These are phyloP conservation scores for Auanema sp. DNA, from an alignment of 2,888 invertebrate genomes.

Conservation along the genomic window DNA sequence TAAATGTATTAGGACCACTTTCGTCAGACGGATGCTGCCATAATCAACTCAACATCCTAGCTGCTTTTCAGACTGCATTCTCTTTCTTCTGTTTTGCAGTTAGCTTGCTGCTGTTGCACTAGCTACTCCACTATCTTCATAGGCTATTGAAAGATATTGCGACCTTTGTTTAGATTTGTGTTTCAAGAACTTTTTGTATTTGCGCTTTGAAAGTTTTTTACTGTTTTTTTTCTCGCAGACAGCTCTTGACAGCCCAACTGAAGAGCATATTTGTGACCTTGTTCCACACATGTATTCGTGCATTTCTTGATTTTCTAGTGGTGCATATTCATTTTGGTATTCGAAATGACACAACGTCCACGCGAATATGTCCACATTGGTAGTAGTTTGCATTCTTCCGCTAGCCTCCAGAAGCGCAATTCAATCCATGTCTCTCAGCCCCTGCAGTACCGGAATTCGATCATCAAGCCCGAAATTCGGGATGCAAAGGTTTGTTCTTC, in stretches of 20 bases:
- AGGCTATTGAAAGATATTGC: too few relatives aligned
- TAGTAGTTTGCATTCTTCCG: slow-evolving; percentile 4
- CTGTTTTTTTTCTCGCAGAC: not conserved
- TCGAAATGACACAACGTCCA: slow-evolving; percentile 9
- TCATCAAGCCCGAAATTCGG: slow-evolving; percentile 17
- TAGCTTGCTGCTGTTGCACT: too few relatives aligned
- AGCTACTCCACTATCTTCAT: too few relatives aligned
- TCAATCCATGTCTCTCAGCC: slow-evolving; percentile 16
- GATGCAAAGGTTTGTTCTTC: slow-evolving; percentile 18
- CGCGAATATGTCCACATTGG: slow-evolving; percentile 6
- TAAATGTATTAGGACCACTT: too few relatives aligned
- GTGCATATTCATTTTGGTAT: not conserved
- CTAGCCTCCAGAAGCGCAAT: slow-evolving; percentile 19
- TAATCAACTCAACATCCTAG: too few relatives aligned
- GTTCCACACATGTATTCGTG: not conserved
- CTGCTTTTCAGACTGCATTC: too few relatives aligned
- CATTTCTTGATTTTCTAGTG: not conserved
- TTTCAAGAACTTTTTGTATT: not conserved
- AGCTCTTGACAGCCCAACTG: not conserved
- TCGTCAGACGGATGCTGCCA: too few relatives aligned
- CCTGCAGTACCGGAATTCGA: slow-evolving; percentile 8
- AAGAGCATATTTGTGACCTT: slow-evolving; percentile 1
- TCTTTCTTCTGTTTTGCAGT: too few relatives aligned
- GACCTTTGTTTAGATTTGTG: slow-evolving; percentile 1
- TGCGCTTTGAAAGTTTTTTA: not conserved